Evolutionary conservation across 2,113 vertebrate species (phyloP).

Genomic region (Zingel zingel): DNA sequence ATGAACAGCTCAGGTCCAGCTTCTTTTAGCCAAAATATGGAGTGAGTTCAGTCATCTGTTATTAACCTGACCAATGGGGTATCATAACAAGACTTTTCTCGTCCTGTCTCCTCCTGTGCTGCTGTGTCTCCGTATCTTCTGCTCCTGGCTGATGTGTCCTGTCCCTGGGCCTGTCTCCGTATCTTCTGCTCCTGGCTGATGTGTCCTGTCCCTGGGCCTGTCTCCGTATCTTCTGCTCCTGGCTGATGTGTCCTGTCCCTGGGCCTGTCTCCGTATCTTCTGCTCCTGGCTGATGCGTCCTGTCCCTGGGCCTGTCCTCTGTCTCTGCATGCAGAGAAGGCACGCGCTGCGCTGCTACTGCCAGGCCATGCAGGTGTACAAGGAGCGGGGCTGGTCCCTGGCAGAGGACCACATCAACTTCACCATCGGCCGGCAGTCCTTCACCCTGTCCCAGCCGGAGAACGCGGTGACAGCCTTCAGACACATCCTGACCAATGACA

Average conservation of each 20-base stretch:
- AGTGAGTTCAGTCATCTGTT: neutral
- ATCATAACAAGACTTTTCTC: neutral
- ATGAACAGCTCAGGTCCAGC: neutral
- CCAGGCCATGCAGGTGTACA: constrained; percentile 99
- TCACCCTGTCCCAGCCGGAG: constrained; percentile 91
- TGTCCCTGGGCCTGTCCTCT: too few relatives aligned
- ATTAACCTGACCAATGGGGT: neutral
- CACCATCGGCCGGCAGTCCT: constrained; percentile 97
- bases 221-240: too few relatives aligned
- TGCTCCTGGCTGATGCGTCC: too few relatives aligned
- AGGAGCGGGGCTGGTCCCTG: constrained; percentile 95
- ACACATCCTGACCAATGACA: constrained; percentile 96
- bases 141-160: too few relatives aligned
- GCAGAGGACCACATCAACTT: constrained; percentile 99
- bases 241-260: too few relatives aligned
- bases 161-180: too few relatives aligned
- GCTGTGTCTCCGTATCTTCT: neutral
- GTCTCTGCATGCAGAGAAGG: constrained; percentile 84
- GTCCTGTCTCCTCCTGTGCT: neutral
- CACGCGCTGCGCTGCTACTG: constrained; percentile 97
- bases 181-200: too few relatives aligned
- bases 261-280: too few relatives aligned
- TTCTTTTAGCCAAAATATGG: neutral
- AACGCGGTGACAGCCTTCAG: constrained; percentile 93
- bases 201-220: too few relatives aligned